phyloP scores from a whole-genome alignment of 2,797 vertebrate genomes.

The Aselliscus stoliczkanus region DNA sequence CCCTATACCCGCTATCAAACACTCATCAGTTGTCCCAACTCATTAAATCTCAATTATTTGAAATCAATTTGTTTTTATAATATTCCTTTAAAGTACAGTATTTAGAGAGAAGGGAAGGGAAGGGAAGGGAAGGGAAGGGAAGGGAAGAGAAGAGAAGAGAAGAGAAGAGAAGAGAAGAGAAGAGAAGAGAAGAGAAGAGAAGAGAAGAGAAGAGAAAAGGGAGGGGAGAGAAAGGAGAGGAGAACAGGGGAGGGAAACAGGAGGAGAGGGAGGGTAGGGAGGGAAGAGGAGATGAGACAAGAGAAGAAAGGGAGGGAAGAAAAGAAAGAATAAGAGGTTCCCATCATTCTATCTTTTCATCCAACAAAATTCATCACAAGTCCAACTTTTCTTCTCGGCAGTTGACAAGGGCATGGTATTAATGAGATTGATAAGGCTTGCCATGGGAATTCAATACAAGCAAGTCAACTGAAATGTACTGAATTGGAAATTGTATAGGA shows the following conservation, averaged over 20 bases:
- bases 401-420: neutral
- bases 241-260: neutral
- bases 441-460: neutral
- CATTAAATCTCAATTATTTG: neutral
- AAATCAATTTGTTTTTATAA: neutral
- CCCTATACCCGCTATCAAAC: neutral
- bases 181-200: neutral
- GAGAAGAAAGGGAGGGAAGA: neutral
- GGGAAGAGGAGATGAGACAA: fast-evolving
- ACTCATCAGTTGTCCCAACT: neutral
- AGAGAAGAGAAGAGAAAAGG: neutral
- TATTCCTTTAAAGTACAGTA: neutral
- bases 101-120: neutral
- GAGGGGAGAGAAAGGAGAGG: neutral
- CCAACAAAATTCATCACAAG: neutral
- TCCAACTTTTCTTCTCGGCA: neutral
- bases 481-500: neutral
- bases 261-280: too few species aligned
- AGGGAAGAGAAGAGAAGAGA: neutral
- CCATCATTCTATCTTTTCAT: neutral
- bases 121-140: neutral
- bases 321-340: neutral
- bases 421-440: neutral
- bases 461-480: neutral
- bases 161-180: too few species aligned